Base-by-base conservation (phyloP, 2,113 vertebrate genomes). In the Rhipidura dahli region DNA sequence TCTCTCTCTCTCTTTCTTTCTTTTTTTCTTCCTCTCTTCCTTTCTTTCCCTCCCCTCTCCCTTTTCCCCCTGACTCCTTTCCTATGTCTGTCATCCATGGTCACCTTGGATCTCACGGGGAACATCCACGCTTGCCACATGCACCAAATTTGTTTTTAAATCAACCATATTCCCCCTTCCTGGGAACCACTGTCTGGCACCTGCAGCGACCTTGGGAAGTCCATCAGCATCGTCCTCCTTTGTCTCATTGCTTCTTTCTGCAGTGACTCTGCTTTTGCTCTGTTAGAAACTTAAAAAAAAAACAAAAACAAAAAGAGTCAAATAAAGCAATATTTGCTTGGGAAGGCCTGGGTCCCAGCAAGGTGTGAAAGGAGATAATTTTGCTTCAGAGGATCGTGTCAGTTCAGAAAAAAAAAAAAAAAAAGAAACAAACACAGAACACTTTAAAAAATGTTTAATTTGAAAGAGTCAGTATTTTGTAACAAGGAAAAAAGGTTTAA, bases 181-280 rank as follows among this genome's bases (percentile, higher is more conserved):
- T 97, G 98, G 98, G 97, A 97, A 96, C 95, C 95, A 84, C 97
- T 97, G 97, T 94, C 97, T 97, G 95, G 92, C 95, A 84, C 95
- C 97, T 96, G 96, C 98, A 99, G 99, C 98, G 95, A 99, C 98
- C 94, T 97, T 99, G 97, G 99, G 99, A 97, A 98, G 98, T 95
- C 98, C 98, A 95, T 98, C 98, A 84, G 93, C 98, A 81, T 98
- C 99, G 97, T 98, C 97, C 97, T 98, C 98, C 93, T 97, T 99
- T 97, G 98, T 98, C 95, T 99, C 98, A 93, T 98, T 99, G 98
- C 98, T 99, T 97, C 94, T 99, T 94, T 99, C 98, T 94, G 96
- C 98, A 96, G 97, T 99, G 98, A 98, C 98, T 97, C 97, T 98
- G 66, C 97, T 99, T 94, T 97, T 99, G 98, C 98, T 99, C 97